Percentiles rank a stretch among this genome's conserved stretches.
Conservation (phyloP, 2,113 vertebrate species). For the Haemorhous mexicanus region DNA sequence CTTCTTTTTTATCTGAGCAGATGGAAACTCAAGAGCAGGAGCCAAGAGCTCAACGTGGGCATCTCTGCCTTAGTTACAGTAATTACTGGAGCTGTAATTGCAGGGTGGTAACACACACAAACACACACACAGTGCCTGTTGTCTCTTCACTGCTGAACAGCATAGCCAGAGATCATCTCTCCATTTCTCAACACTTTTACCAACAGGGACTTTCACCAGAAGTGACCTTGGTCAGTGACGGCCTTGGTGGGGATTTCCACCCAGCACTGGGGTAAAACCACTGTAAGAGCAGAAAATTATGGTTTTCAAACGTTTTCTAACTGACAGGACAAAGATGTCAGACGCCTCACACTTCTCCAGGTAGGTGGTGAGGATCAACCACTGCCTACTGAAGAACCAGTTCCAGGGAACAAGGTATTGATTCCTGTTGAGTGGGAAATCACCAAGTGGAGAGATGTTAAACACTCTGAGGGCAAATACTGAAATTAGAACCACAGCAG, state of each 20-base stretch:
- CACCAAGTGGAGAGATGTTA: neutral
- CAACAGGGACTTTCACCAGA: neutral
- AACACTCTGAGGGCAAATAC: neutral
- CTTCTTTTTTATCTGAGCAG: conserved; percentile 65
- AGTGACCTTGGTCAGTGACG: neutral
- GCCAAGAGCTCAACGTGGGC: conserved; percentile 59
- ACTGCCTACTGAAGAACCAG: neutral
- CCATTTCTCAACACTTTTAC: neutral
- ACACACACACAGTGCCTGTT: neutral
- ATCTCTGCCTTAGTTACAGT: conserved; percentile 52
- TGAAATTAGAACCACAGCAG: neutral
- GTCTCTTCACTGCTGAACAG: conserved; percentile 29
- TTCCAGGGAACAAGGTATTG: neutral
- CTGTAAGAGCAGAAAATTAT: neutral
- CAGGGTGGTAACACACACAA: conserved; percentile 26
- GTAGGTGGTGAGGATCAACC: neutral
- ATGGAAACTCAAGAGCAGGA: conserved; percentile 58
- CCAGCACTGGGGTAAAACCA: neutral
- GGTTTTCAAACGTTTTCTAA: neutral
- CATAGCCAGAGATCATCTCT: conserved; percentile 29
- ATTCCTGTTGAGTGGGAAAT: neutral
- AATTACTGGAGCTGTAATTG: conserved; percentile 50
- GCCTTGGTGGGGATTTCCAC: neutral
- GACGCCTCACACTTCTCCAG: neutral
- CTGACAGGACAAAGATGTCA: neutral